phyloP scores from a whole-genome alignment of 2,113 vertebrate genomes.

The human region DNA sequence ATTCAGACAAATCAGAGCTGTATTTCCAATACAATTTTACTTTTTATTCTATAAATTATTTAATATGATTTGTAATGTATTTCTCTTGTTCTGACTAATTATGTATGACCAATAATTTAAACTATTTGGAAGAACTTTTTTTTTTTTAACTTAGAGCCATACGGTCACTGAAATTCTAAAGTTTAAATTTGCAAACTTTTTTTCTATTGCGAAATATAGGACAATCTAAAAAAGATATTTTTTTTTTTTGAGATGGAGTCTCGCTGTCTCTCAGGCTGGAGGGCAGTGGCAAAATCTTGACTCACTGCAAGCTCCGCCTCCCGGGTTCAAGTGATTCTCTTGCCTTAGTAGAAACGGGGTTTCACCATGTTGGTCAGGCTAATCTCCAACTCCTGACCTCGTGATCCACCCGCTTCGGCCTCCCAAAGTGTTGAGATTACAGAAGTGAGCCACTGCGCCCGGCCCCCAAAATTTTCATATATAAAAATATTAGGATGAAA shows the following conservation, averaged over 20 bases:
- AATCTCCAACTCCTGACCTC: too few species aligned
- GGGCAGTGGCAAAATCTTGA: too few species aligned
- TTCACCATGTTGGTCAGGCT: too few species aligned
- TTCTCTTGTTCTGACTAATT: background rate
- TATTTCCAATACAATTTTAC: slow-evolving; percentile 10
- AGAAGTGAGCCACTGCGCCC: too few species aligned
- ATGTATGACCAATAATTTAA: background rate
- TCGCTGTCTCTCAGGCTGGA: too few species aligned
- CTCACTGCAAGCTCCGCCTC: too few species aligned
- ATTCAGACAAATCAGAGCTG: background rate
- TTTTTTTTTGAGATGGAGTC: too few species aligned
- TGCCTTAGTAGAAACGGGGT: too few species aligned
- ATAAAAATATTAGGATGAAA: background rate
- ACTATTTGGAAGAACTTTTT: background rate
- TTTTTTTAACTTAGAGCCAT: background rate
- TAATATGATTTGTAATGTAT: background rate
- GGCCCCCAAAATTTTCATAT: background rate
- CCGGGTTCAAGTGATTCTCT: too few species aligned
- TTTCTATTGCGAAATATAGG: background rate
- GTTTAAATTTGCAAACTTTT: background rate
- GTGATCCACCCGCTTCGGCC: too few species aligned
- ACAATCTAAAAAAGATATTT: background rate
- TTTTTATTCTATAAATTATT: slow-evolving; percentile 14
- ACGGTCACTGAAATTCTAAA: background rate
- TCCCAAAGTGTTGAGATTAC: too few species aligned